Base-by-base conservation (phyloP, 2,113 vertebrate genomes). In the Tachuris rubrigastra region DNA sequence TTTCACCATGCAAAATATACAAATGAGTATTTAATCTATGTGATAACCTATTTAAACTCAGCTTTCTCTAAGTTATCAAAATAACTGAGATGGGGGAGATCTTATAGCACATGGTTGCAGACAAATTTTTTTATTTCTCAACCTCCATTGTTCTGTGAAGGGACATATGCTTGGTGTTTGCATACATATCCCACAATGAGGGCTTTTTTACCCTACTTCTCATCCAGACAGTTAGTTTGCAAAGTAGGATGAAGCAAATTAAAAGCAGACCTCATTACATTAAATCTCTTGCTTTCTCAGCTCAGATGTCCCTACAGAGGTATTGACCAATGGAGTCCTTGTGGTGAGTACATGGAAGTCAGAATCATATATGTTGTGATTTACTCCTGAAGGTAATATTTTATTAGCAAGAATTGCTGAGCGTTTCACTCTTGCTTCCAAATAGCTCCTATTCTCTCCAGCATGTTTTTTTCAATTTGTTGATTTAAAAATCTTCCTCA, bases 251-350 rank as follows among this genome's bases (percentile, higher is more conserved):
- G 39, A 86, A 62, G 33, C 10, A 78, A 90, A 75, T 66, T 33
- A 53, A 74, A 85, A 44, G 0, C 9, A 60, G 37, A 50, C 7
- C 2, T 81, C 12, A 33, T 44, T 60, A 21, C 22, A 21, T n/a
- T 35, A 69, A 35, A 62, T 53, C 14, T 39, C 46, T 85, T 67
- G n/a, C 52, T 78, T 96, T 97, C 86, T 63, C 95, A 98, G 98
- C 89, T 95, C 96, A 46, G 88, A 96, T 80, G 90, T 95, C 25
- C 94, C 97, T 2, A 69, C 94, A 78, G 93, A 98, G 76, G 85
- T 98, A 24, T 59, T 98, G 96, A 98, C 98, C 87, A 98, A 98
- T 3, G 98, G 98, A 44, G 97, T 98, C 65, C 97, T 98, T 87
- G 98, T 98, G 98, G 98, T 98, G 72, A 98, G 98, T 98, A 33